Evolutionary conservation across 2,797 vertebrate species (phyloP).

Genomic region (Austrolebias charrua): DNA sequence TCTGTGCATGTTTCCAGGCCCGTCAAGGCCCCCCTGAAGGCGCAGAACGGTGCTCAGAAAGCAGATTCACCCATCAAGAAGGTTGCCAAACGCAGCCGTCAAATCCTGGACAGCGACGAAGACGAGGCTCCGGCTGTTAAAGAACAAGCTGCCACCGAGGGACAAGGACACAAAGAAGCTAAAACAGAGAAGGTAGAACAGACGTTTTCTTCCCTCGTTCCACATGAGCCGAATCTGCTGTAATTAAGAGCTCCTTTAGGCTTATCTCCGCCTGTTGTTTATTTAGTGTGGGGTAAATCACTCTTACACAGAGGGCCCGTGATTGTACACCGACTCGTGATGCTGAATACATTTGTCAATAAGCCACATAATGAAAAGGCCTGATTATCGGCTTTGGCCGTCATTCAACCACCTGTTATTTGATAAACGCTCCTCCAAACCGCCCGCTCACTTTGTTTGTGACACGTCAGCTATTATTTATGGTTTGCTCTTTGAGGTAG

Average conservation of each 20-base stretch:
- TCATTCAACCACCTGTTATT: slow-evolving; percentile 51
- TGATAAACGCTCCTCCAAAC: slow-evolving; percentile 38
- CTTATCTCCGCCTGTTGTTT: slow-evolving; percentile 30
- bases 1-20: slow-evolving; percentile 42
- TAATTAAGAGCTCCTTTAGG: slow-evolving; percentile 24
- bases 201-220: background rate
- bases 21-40: slow-evolving; percentile 78
- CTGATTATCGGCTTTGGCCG: slow-evolving; percentile 42
- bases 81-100: slow-evolving; percentile 69
- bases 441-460: slow-evolving; percentile 14
- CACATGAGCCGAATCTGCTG: background rate
- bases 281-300: slow-evolving; percentile 5
- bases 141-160: slow-evolving; percentile 38
- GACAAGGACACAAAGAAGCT: slow-evolving; percentile 25
- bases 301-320: slow-evolving; percentile 26
- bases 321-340: slow-evolving; percentile 41
- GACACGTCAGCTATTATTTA: slow-evolving; percentile 27
- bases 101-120: slow-evolving; percentile 79
- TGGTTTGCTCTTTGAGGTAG: slow-evolving; percentile 20
- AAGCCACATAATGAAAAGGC: slow-evolving; percentile 44
- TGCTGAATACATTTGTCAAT: slow-evolving; percentile 47
- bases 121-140: slow-evolving; percentile 62
- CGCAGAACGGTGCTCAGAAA: slow-evolving; percentile 73
- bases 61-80: slow-evolving; percentile 75
- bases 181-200: slow-evolving; percentile 55